Percentiles rank a stretch among this genome's conserved stretches.
phyloP scores from a whole-genome alignment of 2,113 vertebrate genomes.

The Pleuronectes platessa region DNA sequence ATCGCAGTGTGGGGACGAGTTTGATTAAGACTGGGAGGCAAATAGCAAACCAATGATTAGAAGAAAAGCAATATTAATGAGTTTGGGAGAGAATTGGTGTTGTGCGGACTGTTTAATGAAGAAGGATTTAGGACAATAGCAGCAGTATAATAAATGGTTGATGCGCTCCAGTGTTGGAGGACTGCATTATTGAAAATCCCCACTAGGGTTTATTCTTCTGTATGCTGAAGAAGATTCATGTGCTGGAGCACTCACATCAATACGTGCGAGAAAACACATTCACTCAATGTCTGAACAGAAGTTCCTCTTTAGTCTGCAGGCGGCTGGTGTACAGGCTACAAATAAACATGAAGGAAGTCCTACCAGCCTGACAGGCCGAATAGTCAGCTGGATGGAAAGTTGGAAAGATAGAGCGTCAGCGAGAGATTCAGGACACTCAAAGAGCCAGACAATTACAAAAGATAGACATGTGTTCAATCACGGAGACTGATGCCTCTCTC shows the following conservation, averaged over 20 bases:
- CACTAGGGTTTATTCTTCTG: slow-evolving; percentile 25
- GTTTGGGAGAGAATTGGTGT: slow-evolving; percentile 59
- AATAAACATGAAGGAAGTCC: too few species aligned
- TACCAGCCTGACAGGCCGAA: too few species aligned
- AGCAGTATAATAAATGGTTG: slow-evolving; percentile 33
- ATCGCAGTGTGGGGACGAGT: slow-evolving; percentile 70
- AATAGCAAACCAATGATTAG: slow-evolving; percentile 71
- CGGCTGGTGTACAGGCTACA: too few species aligned
- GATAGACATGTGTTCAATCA: slow-evolving; percentile 48
- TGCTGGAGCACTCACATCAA: slow-evolving; percentile 19
- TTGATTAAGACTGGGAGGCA: slow-evolving; percentile 76
- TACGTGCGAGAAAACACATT: slow-evolving; percentile 4
- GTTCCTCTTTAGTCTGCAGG: background rate
- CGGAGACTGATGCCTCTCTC: slow-evolving; percentile 22
- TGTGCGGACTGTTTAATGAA: slow-evolving; percentile 64
- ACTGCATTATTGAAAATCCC: slow-evolving; percentile 27
- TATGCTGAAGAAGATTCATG: slow-evolving; percentile 16
- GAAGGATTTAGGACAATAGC: slow-evolving; percentile 60
- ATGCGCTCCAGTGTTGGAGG: slow-evolving; percentile 38
- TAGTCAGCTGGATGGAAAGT: slow-evolving; percentile 1
- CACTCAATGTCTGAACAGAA: background rate
- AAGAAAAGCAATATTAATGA: slow-evolving; percentile 61
- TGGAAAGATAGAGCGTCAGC: slow-evolving; percentile 5
- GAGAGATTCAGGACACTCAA: slow-evolving; percentile 23
- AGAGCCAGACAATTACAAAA: slow-evolving; percentile 34